Percentiles rank a stretch among this genome's conserved stretches.
Conservation (phyloP, 2,113 vertebrate genomes). For the Pycnonotus jocosus region DNA sequence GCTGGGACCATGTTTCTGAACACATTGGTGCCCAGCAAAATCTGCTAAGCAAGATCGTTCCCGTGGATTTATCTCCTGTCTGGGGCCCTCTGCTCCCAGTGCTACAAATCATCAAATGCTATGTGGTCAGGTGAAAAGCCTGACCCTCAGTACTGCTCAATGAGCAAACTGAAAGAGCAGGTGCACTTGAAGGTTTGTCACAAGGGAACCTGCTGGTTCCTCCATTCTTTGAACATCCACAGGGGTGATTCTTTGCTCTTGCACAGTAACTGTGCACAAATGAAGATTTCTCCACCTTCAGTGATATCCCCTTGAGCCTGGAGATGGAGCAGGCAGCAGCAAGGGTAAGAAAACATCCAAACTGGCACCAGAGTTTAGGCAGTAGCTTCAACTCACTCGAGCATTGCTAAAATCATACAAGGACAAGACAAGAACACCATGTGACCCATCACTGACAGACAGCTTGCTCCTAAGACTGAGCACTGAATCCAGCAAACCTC, state of each 20-base stretch:
- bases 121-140: not conserved
- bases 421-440: not conserved
- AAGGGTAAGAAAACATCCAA: not conserved
- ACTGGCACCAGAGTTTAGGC: not conserved
- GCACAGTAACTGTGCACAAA: not conserved
- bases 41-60: not conserved
- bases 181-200: not conserved
- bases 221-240: not conserved
- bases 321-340: not conserved
- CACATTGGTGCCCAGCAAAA: not conserved
- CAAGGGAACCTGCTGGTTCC: not conserved
- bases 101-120: not conserved
- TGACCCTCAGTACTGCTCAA: not conserved
- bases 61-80: not conserved
- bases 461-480: not conserved
- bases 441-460: rapidly evolving
- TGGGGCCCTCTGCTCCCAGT: not conserved
- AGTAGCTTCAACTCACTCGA: not conserved
- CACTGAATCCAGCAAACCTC: not conserved
- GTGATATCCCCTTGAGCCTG: not conserved
- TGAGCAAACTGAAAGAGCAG: not conserved
- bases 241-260: not conserved
- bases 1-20: not conserved
- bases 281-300: not conserved
- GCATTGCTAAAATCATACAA: not conserved